A percentile compares a stretch with the other conserved stretches of the same genome.
Evolutionary conservation across 1,140 invertebrate genomes (phyloP).

Genomic region (Limonius californicus): DNA sequence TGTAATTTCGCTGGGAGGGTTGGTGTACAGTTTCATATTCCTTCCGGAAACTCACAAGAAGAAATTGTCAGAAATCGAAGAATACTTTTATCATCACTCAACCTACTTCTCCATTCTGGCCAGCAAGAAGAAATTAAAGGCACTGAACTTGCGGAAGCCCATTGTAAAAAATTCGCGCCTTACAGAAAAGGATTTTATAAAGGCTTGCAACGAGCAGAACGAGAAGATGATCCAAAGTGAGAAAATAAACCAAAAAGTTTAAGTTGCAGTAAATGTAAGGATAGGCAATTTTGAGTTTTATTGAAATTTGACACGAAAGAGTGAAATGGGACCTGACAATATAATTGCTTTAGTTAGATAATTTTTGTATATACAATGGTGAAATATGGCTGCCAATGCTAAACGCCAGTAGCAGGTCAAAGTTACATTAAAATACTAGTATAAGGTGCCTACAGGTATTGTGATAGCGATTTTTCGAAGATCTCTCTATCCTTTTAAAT

Average conservation of each 20-base stretch:
- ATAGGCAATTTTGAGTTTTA: background rate
- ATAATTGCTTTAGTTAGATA: too few species aligned
- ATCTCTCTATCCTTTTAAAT: too few species aligned
- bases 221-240: background rate
- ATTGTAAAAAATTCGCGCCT: constrained; percentile 21
- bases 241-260: background rate
- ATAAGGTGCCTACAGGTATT: too few species aligned
- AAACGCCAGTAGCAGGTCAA: too few species aligned
- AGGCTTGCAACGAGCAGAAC: background rate
- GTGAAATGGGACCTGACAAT: too few species aligned
- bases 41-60: constrained; percentile 71
- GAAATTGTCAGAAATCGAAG: constrained; percentile 63
- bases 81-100: constrained; percentile 53
- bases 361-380: too few species aligned
- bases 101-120: constrained; percentile 35
- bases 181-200: background rate
- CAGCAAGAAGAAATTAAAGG: constrained; percentile 13
- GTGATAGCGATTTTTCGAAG: too few species aligned
- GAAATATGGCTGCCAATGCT: too few species aligned
- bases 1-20: constrained; percentile 54
- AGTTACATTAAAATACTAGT: too few species aligned
- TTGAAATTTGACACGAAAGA: too few species aligned
- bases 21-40: constrained; percentile 58
- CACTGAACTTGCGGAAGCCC: constrained; percentile 16
- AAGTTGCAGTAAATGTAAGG: background rate